Base-by-base conservation (phyloP, 2,113 vertebrate genomes). In the Sciurus niger region DNA sequence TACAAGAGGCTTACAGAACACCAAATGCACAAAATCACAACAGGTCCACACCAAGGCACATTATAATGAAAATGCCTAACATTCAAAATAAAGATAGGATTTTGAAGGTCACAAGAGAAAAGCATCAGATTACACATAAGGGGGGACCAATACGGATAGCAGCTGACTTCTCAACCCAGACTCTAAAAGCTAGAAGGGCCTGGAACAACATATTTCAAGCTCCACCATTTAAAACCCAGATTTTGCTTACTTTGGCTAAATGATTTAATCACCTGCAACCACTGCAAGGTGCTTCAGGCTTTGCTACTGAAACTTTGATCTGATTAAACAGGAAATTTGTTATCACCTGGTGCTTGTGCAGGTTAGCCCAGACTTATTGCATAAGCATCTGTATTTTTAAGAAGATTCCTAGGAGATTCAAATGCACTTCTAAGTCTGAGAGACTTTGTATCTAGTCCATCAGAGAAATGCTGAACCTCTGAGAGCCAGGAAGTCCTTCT, bases 361-460 rank as follows among this genome's bases (percentile, higher is more conserved):
- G 63, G 51, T 48, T 58, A 37, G 32, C 5, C 20, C 12, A 87
- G 76, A 94, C 13, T 65, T 73, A 32, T 40, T 28, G 68, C 92
- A 67, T 85, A 58, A 51, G 55, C 94, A 77, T 88, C n/a, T n/a
- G 46, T 73, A 73, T 73, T 80, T 96, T 84, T 30, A 88, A 55
- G 60, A 94, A 77, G 53, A 84, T 76, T 13, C 6, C 20, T 67
- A 14, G n/a, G n/a, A 53, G 34, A 34, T n/a, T 72, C 6, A 0
- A 25, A 48, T 22, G 74, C 7, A 55, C 6, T 77, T 94, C 60
- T 51, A 46, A 70, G 60, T 53, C 51, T 67, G 17, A 67, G 53
- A 89, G 20, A 73, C 28, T 12, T 14, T 34, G 8, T 53, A 30
- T 79, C 3, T 60, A 95, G 78, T 85, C 37, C 6, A 20, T 76